Percentiles rank a stretch among this genome's conserved stretches.
phyloP scores from a whole-genome alignment of 2,113 vertebrate species.

The Strix uralensis region DNA sequence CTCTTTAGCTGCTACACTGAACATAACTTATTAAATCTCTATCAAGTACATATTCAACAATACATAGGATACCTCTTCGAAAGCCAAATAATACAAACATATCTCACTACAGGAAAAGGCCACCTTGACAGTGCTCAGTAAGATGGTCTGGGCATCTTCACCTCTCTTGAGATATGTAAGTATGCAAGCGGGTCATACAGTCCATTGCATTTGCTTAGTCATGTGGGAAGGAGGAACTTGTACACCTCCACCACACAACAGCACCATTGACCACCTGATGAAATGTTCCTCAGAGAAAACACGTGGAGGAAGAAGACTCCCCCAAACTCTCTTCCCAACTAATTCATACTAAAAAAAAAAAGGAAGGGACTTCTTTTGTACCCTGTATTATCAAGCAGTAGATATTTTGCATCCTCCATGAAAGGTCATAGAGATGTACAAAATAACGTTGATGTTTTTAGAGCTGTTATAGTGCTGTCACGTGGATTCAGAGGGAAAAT shows the following conservation, averaged over 20 bases:
- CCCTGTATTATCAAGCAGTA: not conserved
- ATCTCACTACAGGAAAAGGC: not conserved
- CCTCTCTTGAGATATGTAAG: not conserved
- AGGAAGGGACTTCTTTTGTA: not conserved
- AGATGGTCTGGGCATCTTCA: not conserved
- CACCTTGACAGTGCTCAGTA: not conserved
- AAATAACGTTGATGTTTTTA: not conserved
- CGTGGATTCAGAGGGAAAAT: constrained; percentile 22
- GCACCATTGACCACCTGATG: not conserved
- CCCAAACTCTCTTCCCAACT: not conserved
- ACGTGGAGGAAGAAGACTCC: not conserved
- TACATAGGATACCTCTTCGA: not conserved
- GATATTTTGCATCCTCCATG: not conserved
- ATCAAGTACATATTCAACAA: not conserved
- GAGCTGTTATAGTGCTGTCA: not conserved
- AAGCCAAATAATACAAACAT: not conserved
- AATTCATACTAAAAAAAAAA: not conserved
- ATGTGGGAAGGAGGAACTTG: not conserved
- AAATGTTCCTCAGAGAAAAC: not conserved
- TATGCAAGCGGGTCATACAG: not conserved
- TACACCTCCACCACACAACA: not conserved
- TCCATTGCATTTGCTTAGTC: not conserved
- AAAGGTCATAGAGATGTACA: not conserved
- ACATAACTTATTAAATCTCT: constrained; percentile 26
- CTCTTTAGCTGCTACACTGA: constrained; percentile 62